Evolutionary conservation across 2,888 invertebrate genomes (phyloP).

Genomic region (Amblyjoppa fuscipennis): DNA sequence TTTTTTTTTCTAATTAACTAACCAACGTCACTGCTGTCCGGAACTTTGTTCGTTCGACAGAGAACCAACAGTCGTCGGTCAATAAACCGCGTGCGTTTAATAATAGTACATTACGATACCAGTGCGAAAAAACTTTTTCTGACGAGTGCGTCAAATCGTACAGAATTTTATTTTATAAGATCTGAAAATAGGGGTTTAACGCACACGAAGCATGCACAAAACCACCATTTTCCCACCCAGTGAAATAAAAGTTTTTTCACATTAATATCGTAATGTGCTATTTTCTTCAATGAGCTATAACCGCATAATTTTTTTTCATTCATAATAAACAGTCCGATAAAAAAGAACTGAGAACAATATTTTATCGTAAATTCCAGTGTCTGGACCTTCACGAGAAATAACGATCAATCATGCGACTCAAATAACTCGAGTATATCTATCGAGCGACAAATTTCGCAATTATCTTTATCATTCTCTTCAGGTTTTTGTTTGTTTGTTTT

Average conservation of each 20-base stretch:
- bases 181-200: too few species aligned
- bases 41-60: constrained; percentile 36
- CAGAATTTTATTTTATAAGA: too few species aligned
- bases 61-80: background rate
- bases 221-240: too few species aligned
- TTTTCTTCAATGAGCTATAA: constrained; percentile 16
- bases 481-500: constrained; percentile 11
- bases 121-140: too few species aligned
- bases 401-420: constrained; percentile 1
- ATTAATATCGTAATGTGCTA: too few species aligned
- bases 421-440: constrained; percentile 7
- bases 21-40: constrained; percentile 33
- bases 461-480: constrained; percentile 40
- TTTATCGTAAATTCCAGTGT: constrained; percentile 50
- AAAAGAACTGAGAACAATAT: constrained; percentile 62
- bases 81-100: constrained; percentile 12
- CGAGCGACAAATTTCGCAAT: constrained; percentile 38
- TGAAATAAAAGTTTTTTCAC: constrained; percentile 6
- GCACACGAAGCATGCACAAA: too few species aligned
- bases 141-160: too few species aligned
- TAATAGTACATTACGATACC: too few species aligned
- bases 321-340: constrained; percentile 38
- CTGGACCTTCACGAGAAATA: constrained; percentile 31
- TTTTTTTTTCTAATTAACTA: constrained; percentile 1
- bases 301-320: constrained; percentile 12